Percentiles rank a stretch among this genome's conserved stretches.
phyloP scores from a whole-genome alignment of 2,113 vertebrate genomes.

The Thomomys bottae region DNA sequence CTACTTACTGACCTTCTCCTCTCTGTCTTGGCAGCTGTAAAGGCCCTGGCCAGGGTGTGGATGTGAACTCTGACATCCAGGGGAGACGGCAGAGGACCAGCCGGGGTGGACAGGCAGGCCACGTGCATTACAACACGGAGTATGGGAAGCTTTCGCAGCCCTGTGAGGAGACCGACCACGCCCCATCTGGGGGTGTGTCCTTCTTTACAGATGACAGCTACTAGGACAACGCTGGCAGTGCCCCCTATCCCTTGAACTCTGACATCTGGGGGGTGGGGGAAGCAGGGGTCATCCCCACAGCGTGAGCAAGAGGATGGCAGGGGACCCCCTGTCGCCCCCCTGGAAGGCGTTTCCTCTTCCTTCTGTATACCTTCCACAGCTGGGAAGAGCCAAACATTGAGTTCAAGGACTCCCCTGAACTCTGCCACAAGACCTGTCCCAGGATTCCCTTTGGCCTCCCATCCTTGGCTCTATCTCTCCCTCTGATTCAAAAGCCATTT shows the following conservation, averaged over 20 bases:
- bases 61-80: conserved; percentile 82
- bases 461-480: not conserved
- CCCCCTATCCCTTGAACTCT: not conserved
- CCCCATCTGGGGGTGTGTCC: conserved; percentile 61
- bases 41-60: conserved; percentile 85
- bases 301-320: not conserved
- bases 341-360: not conserved
- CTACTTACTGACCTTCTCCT: not conserved
- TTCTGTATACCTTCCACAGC: not conserved
- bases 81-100: conserved; percentile 83
- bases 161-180: conserved; percentile 77
- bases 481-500: not conserved
- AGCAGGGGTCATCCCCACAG: too few species aligned
- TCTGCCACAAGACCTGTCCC: not conserved
- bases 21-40: conserved; percentile 84
- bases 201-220: conserved; percentile 85
- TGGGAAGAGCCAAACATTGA: not conserved
- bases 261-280: not conserved
- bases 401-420: not conserved
- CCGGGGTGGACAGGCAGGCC: conserved; percentile 89
- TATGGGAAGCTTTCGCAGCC: conserved; percentile 93
- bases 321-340: not conserved
- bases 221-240: conserved; percentile 44
- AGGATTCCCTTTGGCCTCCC: too few species aligned
- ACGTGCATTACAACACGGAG: conserved; percentile 98